Base-by-base conservation (phyloP, 2,888 invertebrate species). In the Ennomos fuscantarius region DNA sequence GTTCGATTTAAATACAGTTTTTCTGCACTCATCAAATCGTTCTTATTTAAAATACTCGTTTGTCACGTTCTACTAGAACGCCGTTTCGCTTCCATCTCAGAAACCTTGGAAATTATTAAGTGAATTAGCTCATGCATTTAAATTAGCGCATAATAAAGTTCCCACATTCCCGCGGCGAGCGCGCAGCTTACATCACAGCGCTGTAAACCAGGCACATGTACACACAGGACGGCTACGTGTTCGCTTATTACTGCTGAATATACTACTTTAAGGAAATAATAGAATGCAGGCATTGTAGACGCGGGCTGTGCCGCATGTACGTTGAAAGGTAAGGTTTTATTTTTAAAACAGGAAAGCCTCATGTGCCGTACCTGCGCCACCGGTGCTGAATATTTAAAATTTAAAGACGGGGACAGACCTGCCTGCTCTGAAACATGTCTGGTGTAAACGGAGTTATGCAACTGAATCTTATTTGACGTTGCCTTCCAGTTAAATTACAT, bases 41-140 rank as follows among this genome's bases (percentile, higher is more conserved):
- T 24, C 6, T 24, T 24, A 6, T 24, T 34, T 35, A 45, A 13
- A 13, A 8, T 12, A n/a, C 12, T 37, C 12, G 11, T 32, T 11
- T 6, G 11, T 48, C 3, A 34, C n/a, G 34, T 32, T 8, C 32
- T 35, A 35, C 9, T 36, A 8, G 11, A 2, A n/a, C 11, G 11
- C 6, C 36, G 36, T 41, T 24, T 24, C 33, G 11, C 32, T 40
- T 13, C 10, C 40, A 41, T 40, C 40, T 48, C n/a, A 5, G 48
- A 40, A 13, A 31, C 37, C 39, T 11, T 8, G 41, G 5, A 11
- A 50, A 9, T 42, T 11, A 42, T 50, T 15, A 50, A 31, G 24
- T 24, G 12, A 35, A 42, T 42, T 42, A 36, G 24, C 24, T 35
- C 50, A 50, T 50, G 42, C 42, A 50, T 42, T 50, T 42, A 31